These are phyloP conservation scores for Matsumurasca onukii DNA, from an alignment of 1,140 invertebrate genomes.

Conservation along the genomic window DNA sequence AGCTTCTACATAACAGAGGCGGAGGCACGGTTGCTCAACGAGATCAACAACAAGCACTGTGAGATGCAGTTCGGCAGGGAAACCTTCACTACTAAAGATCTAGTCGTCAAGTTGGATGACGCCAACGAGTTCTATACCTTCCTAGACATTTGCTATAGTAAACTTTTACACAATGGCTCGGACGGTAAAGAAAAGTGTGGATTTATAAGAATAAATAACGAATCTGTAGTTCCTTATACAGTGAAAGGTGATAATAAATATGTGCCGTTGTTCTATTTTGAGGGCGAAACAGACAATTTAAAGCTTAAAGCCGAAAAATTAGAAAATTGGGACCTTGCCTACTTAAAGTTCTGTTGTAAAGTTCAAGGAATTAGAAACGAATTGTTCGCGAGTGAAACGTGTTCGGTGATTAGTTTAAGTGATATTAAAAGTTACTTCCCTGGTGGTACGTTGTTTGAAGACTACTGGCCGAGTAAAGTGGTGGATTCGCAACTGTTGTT, in stretches of 20 bases:
- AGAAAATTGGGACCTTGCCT: slow-evolving; percentile 88
- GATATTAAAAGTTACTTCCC: slow-evolving; percentile 91
- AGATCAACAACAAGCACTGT: slow-evolving; percentile 92
- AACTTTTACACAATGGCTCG: slow-evolving; percentile 66
- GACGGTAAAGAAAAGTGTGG: slow-evolving; percentile 77
- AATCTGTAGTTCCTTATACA: slow-evolving; percentile 91
- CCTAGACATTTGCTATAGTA: slow-evolving; percentile 83
- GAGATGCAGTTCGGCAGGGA: slow-evolving; percentile 87
- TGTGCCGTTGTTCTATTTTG: slow-evolving; percentile 93
- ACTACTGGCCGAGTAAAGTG: slow-evolving; percentile 88
- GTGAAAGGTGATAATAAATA: slow-evolving; percentile 79
- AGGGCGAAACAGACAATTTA: slow-evolving; percentile 87
- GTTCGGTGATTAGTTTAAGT: slow-evolving; percentile 82
- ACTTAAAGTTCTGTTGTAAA: slow-evolving; percentile 92
- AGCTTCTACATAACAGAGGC: slow-evolving; percentile 92
- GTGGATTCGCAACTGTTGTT: slow-evolving; percentile 72
- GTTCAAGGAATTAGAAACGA: slow-evolving; percentile 90
- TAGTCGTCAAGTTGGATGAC: slow-evolving; percentile 84
- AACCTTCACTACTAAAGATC: slow-evolving; percentile 84
- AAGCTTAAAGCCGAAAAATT: slow-evolving; percentile 81
- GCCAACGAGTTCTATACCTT: slow-evolving; percentile 90
- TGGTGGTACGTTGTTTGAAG: slow-evolving; percentile 82
- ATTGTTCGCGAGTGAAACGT: slow-evolving; percentile 84
- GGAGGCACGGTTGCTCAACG: slow-evolving; percentile 87
- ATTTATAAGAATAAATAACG: slow-evolving; percentile 92